Conservation (phyloP, 2,797 vertebrate genomes). For the Calcarius lapponicus region DNA sequence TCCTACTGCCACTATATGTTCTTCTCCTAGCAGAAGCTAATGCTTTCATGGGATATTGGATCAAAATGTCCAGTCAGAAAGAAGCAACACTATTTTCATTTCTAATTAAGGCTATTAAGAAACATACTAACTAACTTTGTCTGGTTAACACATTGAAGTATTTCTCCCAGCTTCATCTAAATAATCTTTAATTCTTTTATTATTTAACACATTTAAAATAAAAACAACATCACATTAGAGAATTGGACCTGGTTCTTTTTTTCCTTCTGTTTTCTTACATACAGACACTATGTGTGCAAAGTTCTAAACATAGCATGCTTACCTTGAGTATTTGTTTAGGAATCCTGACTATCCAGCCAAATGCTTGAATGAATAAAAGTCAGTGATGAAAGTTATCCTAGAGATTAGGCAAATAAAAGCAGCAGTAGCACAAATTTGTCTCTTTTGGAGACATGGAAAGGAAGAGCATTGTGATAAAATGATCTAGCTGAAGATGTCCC, state of each 20-base stretch:
- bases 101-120: not conserved
- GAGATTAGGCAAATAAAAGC: not conserved
- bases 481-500: not conserved
- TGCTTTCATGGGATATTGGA: not conserved
- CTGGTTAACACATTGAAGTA: not conserved
- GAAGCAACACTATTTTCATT: rapidly evolving
- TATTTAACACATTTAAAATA: not conserved
- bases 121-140: not conserved
- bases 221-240: not conserved
- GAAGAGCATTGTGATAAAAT: not conserved
- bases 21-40: not conserved
- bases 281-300: not conserved
- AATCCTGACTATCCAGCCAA: not conserved
- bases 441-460: not conserved
- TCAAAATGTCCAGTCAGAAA: not conserved
- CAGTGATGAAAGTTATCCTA: not conserved
- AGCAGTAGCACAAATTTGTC: not conserved
- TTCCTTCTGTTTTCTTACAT: not conserved
- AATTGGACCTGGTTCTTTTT: not conserved
- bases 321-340: not conserved
- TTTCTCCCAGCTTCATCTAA: not conserved
- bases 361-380: not conserved
- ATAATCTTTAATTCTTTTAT: not conserved
- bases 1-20: not conserved
- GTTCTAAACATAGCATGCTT: not conserved